Evolutionary conservation across 2,113 vertebrate species (phyloP), one percentile per base, ranked within the genome.

Genomic region (Phalacrocorax aristotelis): DNA sequence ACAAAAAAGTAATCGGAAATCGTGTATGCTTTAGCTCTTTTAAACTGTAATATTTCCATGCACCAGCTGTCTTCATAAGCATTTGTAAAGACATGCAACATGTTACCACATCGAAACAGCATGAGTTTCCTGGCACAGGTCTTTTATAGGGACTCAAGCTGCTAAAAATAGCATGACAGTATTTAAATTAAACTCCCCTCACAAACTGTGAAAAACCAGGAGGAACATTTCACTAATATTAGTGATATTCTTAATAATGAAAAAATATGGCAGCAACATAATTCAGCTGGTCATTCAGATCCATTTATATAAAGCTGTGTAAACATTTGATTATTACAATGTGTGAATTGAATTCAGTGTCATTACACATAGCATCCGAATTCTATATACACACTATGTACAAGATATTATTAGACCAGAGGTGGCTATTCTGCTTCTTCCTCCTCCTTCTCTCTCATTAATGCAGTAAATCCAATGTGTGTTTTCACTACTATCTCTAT

Each of bases 71-170:
- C 6, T 80, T 40, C 66, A 32, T 11, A 69, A 2, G 15, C 36
- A 32, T 23, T 61, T 65, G 30, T 42, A 60, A n/a, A 54, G 46
- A n/a, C 14, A 40, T 34, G 36, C 38, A 60, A 27, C 6, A 10
- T 7, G 32, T 36, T 19, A 26, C 29, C 38, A 7, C 0, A 1
- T 6, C 29, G 7, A 3, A 68, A 62, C 13, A 55, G 1, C 40
- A 23, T 0, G 1, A 74, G 48, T 22, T n/a, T 55, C 46, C 42
- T 29, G 17, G n/a, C 61, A 40, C 5, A 36, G 30, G 7, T 5
- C 26, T 55, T 29, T 32, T 44, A 8, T 0, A 61, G 30, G 15
- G 29, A 75, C 55, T 23, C 9, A 6, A n/a, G 29, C 12, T 22
- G 60, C 54, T 62, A 48, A 61, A 49, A 84, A 20, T 2, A 70